Evolutionary conservation across 1,140 invertebrate species (phyloP).

Genomic region (Dolichoris vasculosae): DNA sequence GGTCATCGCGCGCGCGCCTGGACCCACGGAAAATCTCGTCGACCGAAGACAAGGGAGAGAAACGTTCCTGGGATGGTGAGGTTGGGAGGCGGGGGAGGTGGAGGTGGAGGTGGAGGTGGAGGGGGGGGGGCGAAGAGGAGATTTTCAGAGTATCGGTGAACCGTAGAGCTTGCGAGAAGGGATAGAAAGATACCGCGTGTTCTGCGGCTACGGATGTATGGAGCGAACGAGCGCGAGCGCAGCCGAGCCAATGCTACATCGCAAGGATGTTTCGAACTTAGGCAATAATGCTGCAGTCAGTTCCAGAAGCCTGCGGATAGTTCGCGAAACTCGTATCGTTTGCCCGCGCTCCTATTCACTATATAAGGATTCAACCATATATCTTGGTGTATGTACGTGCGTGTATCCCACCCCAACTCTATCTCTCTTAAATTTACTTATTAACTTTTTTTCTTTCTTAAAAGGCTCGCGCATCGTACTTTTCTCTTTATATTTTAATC

Average conservation of each 20-base stretch:
- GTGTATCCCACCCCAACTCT: neutral
- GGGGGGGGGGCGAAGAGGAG: neutral
- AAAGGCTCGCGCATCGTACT: neutral
- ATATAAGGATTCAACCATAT: constrained; percentile 9
- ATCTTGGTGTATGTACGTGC: neutral
- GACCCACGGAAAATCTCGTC: neutral
- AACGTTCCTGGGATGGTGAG: too few species aligned
- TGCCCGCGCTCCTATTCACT: neutral
- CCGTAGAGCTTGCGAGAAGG: neutral
- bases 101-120: neutral
- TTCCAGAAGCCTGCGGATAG: constrained; percentile 61
- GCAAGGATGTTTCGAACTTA: constrained; percentile 65
- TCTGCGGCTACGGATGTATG: neutral
- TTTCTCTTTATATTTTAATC: neutral
- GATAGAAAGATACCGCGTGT: constrained; percentile 22
- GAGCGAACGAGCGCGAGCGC: neutral
- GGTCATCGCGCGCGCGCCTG: neutral
- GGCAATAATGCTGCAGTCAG: constrained; percentile 67
- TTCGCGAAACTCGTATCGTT: constrained; percentile 61
- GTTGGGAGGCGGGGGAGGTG: neutral
- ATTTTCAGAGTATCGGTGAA: neutral
- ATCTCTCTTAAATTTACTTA: neutral
- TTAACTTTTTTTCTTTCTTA: neutral
- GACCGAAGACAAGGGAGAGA: neutral
- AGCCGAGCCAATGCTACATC: constrained; percentile 45